Percentiles rank a stretch among this genome's conserved stretches.
Evolutionary conservation across 1,140 invertebrate genomes (phyloP).

Genomic region (Drosophila bifasciata): DNA sequence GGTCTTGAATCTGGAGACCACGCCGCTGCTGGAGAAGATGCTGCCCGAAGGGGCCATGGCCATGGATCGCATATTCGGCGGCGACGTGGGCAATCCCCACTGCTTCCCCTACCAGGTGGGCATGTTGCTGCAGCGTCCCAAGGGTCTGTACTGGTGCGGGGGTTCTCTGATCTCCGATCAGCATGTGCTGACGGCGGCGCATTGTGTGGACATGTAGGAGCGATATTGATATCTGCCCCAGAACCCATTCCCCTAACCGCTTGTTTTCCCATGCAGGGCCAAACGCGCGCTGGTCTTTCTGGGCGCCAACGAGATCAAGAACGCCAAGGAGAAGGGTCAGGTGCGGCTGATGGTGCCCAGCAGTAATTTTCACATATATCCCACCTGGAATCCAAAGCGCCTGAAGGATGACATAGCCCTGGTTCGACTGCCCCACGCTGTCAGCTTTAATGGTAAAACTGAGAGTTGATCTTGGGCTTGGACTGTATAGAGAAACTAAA

Average conservation of each 20-base stretch:
- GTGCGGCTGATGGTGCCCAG: conserved; percentile 79
- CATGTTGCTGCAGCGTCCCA: conserved; percentile 75
- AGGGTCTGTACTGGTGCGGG: conserved; percentile 85
- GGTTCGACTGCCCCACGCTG: conserved; percentile 84
- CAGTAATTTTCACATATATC: conserved; percentile 84
- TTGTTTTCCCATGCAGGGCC: conserved; percentile 49
- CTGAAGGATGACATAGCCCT: conserved; percentile 86
- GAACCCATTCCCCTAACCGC: background rate
- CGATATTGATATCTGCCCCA: background rate
- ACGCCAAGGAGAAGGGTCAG: conserved; percentile 81
- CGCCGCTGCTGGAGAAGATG: conserved; percentile 67
- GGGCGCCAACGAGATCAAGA: conserved; percentile 85
- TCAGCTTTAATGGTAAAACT: conserved; percentile 84
- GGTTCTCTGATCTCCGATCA: conserved; percentile 86
- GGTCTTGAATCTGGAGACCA: conserved; percentile 72
- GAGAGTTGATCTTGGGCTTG: background rate
- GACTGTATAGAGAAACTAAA: background rate
- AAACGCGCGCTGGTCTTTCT: conserved; percentile 83
- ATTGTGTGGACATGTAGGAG: conserved; percentile 84
- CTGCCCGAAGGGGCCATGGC: conserved; percentile 73
- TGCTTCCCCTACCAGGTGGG: conserved; percentile 84
- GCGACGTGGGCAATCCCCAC: conserved; percentile 73
- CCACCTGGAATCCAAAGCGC: conserved; percentile 83
- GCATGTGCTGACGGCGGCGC: conserved; percentile 87
- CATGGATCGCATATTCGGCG: conserved; percentile 83